Conservation (phyloP, 1,140 invertebrate genomes). For the Mylabris phalerata region DNA sequence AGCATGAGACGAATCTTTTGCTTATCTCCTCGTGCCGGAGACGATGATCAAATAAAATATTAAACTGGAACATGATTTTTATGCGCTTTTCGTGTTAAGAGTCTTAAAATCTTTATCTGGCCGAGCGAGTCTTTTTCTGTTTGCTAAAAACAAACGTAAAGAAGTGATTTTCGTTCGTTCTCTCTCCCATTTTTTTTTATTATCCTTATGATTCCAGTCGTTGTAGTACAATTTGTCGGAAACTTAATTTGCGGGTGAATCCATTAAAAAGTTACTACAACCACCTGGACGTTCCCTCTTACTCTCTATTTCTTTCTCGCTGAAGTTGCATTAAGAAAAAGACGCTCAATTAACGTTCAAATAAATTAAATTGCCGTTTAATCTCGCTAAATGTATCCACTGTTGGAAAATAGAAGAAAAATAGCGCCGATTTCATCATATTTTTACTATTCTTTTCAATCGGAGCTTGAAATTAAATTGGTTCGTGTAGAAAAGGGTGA, state of each 20-base stretch:
- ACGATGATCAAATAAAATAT: constrained; percentile 39
- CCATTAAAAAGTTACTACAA: constrained; percentile 5
- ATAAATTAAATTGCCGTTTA: too few relatives aligned
- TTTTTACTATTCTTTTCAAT: too few relatives aligned
- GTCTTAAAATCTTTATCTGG: constrained; percentile 28
- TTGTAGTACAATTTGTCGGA: constrained; percentile 8
- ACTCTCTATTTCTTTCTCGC: too few relatives aligned
- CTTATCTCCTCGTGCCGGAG: constrained; percentile 31
- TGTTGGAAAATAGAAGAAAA: too few relatives aligned
- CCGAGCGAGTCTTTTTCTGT: constrained; percentile 9
- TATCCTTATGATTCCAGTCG: too few relatives aligned
- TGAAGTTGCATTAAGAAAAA: too few relatives aligned
- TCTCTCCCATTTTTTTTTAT: background rate
- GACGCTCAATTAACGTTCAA: too few relatives aligned
- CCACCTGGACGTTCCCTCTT: background rate
- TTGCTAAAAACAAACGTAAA: constrained; percentile 1
- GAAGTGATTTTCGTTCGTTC: constrained; percentile 4
- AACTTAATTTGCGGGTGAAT: constrained; percentile 14
- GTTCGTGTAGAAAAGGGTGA: background rate
- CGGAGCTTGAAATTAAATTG: too few relatives aligned
- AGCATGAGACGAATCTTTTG: constrained; percentile 20
- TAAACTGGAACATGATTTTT: constrained; percentile 38
- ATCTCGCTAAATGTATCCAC: too few relatives aligned
- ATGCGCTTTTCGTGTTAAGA: constrained; percentile 35
- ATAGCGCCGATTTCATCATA: background rate